Base-by-base conservation (phyloP, 2,113 vertebrate species). In the Tragelaphus imberbis region DNA sequence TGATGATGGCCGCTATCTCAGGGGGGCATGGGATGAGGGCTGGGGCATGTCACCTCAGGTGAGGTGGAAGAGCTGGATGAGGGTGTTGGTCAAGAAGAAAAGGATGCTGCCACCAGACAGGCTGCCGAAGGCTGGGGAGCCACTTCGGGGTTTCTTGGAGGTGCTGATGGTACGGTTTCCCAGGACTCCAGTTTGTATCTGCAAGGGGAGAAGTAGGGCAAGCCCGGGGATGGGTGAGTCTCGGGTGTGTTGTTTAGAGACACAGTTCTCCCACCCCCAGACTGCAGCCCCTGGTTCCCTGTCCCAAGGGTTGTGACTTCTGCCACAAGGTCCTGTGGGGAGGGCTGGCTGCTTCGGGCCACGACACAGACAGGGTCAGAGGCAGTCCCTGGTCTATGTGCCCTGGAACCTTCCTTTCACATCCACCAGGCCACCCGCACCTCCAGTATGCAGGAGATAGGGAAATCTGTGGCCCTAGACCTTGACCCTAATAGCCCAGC, bases 21-120 rank as follows among this genome's bases (percentile, higher is more conserved):
- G 13, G 92, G 94, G 92, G 94, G 30, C 65, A 27, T 7, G 21
- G 84, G 79, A 82, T 82, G 53, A 11, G 81, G 90, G 95, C 85
- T 36, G 33, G 47, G 40, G 61, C 13, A 0, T 36, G 40, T 63
- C 88, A 33, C 84, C 51, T 98, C 96, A 98, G 84, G 93, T 89
- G 63, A 97, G 63, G 58, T 61, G 59, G 61, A 97, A 40, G 92
- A 98, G n/a, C 68, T 88, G 59, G 71, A 97, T 13, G 28, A 98
- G 13, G 58, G 10, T 49, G 17, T 30, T 94, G 61, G 33, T 53
- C 56, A 97, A 28, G 56, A 97, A 53, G 65, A 97, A 47, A 49
- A 97, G 81, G 79, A 89, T 65, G 40, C 36, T 40, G 86, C 89
- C 75, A 1, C 68, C 3, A 0, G 71, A 93, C n/a, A 90, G 14